Evolutionary conservation across 35 echinoderm and acorn worm species (phyloP), one percentile per base, ranked within the genome.

Genomic region (Heliocidaris erythrogramma): DNA sequence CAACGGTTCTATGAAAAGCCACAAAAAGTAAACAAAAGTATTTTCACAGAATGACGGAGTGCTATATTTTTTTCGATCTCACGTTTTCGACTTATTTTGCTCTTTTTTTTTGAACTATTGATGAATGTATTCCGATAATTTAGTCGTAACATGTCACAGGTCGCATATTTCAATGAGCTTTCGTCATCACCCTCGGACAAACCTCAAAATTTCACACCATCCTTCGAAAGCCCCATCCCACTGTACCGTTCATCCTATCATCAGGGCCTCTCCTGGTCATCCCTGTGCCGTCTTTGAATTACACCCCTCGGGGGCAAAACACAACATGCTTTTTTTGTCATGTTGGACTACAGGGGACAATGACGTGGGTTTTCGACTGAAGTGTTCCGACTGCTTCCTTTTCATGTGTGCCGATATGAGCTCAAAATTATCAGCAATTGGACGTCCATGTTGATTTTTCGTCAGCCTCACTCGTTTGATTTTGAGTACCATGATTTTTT

Each of bases 351-450:
- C 7, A 89, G 30, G 17, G 27, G 2, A 32, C 32, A 31, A 89
- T 89, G 87, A 89, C 87, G 42, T 48, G 31, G 47, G 12, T 42
- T n/a, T 48, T 89, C 47, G 30, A 89, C 31, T 89, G 87, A 89
- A 89, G 87, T 89, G 12, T 89, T 47, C 87, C 87, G 87, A 89
- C 87, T 27, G 31, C 17, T 47, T 47, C 87, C 32, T 31, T 89
- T 89, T 89, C 87, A 89, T 89, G 87, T 89, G 87, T 48, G 87
- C 87, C 87, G 87, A 89, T 48, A 48, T 48, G 87, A 89, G 31
- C 31, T 17, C 30, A 27, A 47, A 78, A 24, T 89, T 89, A 47
- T 89, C 87, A 89, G 16, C 87, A 32, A 42, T 89, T 18, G 30
- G 31, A 48, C 87, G 17, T 48, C 87, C 32, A 47, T 48, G 31